Evolutionary conservation across 1,140 invertebrate genomes (phyloP).

Genomic region (Heliconius nattereri): DNA sequence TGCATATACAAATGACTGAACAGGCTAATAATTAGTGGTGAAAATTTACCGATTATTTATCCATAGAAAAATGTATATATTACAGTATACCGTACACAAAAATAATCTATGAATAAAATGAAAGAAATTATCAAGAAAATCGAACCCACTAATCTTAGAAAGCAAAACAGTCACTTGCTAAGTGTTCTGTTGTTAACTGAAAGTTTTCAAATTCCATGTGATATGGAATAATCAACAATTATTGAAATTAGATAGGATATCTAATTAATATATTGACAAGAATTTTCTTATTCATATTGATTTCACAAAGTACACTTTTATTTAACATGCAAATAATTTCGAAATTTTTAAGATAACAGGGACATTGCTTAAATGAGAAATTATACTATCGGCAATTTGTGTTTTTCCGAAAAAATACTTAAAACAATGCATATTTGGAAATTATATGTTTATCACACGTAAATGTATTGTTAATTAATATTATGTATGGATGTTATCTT

Average conservation of each 20-base stretch:
- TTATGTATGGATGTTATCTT: constrained; percentile 1
- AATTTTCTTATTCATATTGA: background rate
- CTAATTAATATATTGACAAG: constrained; percentile 9
- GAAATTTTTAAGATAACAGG: background rate
- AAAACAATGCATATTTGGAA: background rate
- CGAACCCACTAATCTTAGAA: background rate
- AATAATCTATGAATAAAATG: too few species aligned
- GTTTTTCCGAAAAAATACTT: background rate
- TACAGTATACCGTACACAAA: too few species aligned
- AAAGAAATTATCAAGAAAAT: background rate
- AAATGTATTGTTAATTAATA: constrained; percentile 2
- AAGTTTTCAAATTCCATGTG: constrained; percentile 6
- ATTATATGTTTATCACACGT: background rate
- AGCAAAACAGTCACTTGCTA: background rate
- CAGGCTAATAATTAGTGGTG: background rate
- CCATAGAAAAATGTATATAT: background rate
- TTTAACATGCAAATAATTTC: background rate
- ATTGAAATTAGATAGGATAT: constrained; percentile 14
- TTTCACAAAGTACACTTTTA: background rate
- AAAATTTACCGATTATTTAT: background rate
- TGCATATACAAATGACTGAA: background rate
- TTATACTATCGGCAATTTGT: background rate
- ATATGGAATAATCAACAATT: background rate
- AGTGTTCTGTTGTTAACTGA: background rate
- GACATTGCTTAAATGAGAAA: background rate